Evolutionary conservation across 2,888 invertebrate species (phyloP), one percentile per base, ranked within the genome.

Genomic region (Pristionchus entomophagus): DNA sequence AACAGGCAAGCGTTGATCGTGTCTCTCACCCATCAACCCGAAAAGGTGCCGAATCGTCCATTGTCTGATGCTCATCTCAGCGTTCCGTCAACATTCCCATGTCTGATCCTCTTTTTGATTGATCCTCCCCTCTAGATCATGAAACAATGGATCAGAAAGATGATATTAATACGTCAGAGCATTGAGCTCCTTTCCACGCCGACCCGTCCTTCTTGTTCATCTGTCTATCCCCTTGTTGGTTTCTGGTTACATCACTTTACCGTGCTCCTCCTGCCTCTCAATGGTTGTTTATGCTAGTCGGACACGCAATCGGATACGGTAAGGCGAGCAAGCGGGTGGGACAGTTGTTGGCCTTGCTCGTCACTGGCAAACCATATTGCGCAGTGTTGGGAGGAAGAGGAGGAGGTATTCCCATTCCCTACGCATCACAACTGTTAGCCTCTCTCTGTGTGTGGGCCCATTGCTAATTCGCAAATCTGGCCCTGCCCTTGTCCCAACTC

Each of bases 311-410:
- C 41, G 73, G 41, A 73, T 73, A 73, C 73, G 38, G 73, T 73
- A 41, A n/a, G n/a, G 45, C n/a, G 22, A 41, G 41, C 17, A 5
- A 26, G 73, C 38, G 14, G 41, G 17, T 0, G 73, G 73, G 41
- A 73, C 73, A 73, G 73, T 73, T 41, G 73, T 73, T 73, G 73
- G 73, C 73, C 73, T 73, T 73, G 45, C 17, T 26, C 26, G 26
- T 29, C 35, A 69, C 19, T 10, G 65, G 19, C 19, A 19, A 3
- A 35, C 38, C 65, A 69, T 69, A 69, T 38, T 69, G 65, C 38
- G 38, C 73, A 73, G 73, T 17, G 45, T n/a, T 45, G 45, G 45
- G 45, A 45, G 6, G 45, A 14, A 14, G 8, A 45, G 8, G 14
- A 45, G 45, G 14, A 45, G 45, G 45, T 45, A 6, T 14, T 45